phyloP scores from a whole-genome alignment of 1,140 invertebrate genomes.

The Fopius arisanus region DNA sequence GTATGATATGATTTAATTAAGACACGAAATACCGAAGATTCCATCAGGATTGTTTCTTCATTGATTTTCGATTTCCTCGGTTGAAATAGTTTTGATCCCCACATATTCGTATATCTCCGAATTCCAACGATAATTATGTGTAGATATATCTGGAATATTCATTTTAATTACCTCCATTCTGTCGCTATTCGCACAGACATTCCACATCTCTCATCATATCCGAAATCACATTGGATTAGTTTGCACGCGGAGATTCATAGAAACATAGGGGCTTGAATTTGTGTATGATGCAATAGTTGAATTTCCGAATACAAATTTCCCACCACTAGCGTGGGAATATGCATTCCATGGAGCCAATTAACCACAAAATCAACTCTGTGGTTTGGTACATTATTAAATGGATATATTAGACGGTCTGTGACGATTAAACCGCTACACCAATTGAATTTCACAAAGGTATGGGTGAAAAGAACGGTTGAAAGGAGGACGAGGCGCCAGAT shows the following conservation, averaged over 20 bases:
- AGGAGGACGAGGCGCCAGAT: neutral
- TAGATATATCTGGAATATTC: constrained; percentile 10
- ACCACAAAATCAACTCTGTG: neutral
- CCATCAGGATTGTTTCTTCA: neutral
- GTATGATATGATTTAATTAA: neutral
- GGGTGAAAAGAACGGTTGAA: too few relatives aligned
- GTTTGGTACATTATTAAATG: constrained; percentile 5
- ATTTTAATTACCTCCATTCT: constrained; percentile 17
- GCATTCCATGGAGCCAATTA: neutral
- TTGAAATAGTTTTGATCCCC: neutral
- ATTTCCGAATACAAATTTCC: constrained; percentile 21
- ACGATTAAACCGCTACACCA: neutral
- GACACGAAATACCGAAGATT: neutral
- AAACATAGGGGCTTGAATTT: neutral
- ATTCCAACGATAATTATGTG: constrained; percentile 22
- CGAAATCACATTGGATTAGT: constrained; percentile 21
- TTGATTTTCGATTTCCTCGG: neutral
- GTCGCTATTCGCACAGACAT: neutral
- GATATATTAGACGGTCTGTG: neutral
- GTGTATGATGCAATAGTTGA: neutral
- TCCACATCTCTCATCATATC: constrained; percentile 14
- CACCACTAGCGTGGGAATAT: neutral
- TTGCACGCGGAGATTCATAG: neutral
- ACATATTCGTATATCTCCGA: neutral
- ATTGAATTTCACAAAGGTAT: neutral